phyloP scores from a whole-genome alignment of 1,140 invertebrate species.

The Drosophila saltans region DNA sequence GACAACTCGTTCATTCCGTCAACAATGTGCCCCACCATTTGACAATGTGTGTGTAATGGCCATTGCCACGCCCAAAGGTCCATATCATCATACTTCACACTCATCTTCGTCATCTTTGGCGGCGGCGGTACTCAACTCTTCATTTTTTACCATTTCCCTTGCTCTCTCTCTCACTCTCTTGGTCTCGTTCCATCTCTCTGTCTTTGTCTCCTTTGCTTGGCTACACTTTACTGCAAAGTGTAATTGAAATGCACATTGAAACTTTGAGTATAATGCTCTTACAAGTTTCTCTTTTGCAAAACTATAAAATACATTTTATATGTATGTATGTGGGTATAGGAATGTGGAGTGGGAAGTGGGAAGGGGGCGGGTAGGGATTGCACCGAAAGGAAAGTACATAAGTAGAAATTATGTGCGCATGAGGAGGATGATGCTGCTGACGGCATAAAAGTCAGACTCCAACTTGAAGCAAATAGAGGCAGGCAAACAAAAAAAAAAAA shows the following conservation, averaged over 20 bases:
- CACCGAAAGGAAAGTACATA: constrained; percentile 49
- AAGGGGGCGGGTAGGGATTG: background rate
- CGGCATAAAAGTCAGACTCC: constrained; percentile 58
- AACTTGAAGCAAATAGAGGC: constrained; percentile 23
- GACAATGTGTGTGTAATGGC: constrained; percentile 45
- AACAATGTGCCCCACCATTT: constrained; percentile 34
- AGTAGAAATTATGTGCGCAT: constrained; percentile 66
- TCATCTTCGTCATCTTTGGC: constrained; percentile 2
- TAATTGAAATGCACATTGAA: constrained; percentile 70
- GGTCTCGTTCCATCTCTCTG: background rate
- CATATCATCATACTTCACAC: constrained; percentile 6
- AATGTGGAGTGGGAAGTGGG: background rate
- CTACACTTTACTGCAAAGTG: constrained; percentile 49
- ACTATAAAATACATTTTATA: constrained; percentile 70
- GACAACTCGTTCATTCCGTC: constrained; percentile 25
- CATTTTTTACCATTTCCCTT: constrained; percentile 45
- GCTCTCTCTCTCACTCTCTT: background rate
- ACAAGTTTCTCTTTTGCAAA: constrained; percentile 56
- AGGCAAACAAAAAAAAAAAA: constrained; percentile 38
- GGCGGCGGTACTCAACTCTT: constrained; percentile 11
- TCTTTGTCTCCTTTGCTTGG: constrained; percentile 12
- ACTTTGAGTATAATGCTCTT: constrained; percentile 69
- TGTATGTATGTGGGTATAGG: constrained; percentile 1
- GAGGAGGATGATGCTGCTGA: constrained; percentile 56
- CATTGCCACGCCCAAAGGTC: constrained; percentile 27